A percentile compares a stretch with the other conserved stretches of the same genome.
Conservation (phyloP, 2,888 invertebrate species). For the Diarsia brunnea region DNA sequence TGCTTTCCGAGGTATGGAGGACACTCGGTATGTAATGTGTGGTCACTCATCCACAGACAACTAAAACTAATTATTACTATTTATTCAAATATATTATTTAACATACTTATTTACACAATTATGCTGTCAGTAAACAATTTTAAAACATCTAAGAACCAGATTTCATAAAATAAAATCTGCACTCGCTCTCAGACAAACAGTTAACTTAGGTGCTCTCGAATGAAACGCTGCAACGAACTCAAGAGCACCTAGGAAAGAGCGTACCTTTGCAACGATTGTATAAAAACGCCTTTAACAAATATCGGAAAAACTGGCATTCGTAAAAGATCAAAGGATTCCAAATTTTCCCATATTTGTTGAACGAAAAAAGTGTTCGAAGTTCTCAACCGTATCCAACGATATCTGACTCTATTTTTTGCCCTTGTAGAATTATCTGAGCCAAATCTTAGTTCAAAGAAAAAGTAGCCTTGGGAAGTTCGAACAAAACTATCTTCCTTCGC, state of each 20-base stretch:
- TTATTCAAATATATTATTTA: no score
- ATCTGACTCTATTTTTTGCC: neutral
- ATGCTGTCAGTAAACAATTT: neutral
- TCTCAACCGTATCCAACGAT: neutral
- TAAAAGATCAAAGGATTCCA: neutral
- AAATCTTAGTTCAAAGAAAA: slow-evolving; percentile 33
- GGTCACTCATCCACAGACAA: no score
- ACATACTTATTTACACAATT: neutral
- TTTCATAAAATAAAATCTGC: neutral
- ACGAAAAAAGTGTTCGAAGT: neutral
- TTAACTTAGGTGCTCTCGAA: slow-evolving; percentile 22
- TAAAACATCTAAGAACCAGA: neutral
- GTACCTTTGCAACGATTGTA: slow-evolving; percentile 1
- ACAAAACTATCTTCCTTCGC: slow-evolving; percentile 22
- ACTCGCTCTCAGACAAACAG: slow-evolving; percentile 8
- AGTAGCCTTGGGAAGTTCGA: slow-evolving; percentile 12
- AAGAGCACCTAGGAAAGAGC: slow-evolving; percentile 19
- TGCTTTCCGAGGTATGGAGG: no score
- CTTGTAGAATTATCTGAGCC: neutral
- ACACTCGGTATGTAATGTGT: no score
- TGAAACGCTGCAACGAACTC: slow-evolving; percentile 33
- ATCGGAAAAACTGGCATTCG: neutral
- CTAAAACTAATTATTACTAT: no score
- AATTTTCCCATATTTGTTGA: neutral
- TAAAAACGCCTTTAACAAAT: slow-evolving; percentile 19